Conservation (phyloP, 30 jellyfish, hydroid and myxozoan genomes). For the Catostylus mosaicus region DNA sequence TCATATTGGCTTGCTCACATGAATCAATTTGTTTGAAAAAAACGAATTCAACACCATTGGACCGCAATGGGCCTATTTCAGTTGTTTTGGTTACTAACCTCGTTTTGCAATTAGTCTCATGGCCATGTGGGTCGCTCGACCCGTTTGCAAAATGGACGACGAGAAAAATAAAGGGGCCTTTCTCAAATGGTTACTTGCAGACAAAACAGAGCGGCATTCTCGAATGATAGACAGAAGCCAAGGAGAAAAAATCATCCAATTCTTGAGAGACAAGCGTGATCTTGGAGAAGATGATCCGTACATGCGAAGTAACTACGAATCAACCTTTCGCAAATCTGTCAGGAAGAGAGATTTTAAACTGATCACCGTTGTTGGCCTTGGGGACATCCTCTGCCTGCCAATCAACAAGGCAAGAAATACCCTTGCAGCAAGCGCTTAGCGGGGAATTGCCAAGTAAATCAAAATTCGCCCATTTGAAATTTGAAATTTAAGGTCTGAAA, state of each 20-base stretch:
- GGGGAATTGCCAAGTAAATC: too few species aligned
- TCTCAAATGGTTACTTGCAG: constrained; percentile 70
- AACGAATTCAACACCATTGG: too few species aligned
- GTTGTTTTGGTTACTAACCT: constrained; percentile 25
- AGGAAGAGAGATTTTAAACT: constrained; percentile 83
- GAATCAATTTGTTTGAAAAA: too few species aligned
- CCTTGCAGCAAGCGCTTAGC: too few species aligned
- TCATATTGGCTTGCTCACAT: constrained; percentile 52
- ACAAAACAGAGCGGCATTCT: constrained; percentile 75
- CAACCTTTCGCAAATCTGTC: constrained; percentile 73
- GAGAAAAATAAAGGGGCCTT: constrained; percentile 70
- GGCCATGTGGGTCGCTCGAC: constrained; percentile 22
- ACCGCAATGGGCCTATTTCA: neutral
- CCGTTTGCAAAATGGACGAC: constrained; percentile 59
- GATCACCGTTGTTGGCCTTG: constrained; percentile 91
- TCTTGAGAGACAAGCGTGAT: constrained; percentile 75
- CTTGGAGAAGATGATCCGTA: constrained; percentile 74
- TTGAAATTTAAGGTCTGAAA: neutral
- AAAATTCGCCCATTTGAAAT: too few species aligned
- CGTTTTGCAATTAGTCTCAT: constrained; percentile 10
- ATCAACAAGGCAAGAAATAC: constrained; percentile 46
- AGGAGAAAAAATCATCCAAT: constrained; percentile 82
- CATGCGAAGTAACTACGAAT: constrained; percentile 55
- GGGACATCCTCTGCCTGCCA: constrained; percentile 94
- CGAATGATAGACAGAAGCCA: constrained; percentile 81